Percentiles rank a stretch among this genome's conserved stretches.
These are phyloP conservation scores for Drosophila mauritiana DNA, from an alignment of 1,140 invertebrate species.

Conservation along the genomic window DNA sequence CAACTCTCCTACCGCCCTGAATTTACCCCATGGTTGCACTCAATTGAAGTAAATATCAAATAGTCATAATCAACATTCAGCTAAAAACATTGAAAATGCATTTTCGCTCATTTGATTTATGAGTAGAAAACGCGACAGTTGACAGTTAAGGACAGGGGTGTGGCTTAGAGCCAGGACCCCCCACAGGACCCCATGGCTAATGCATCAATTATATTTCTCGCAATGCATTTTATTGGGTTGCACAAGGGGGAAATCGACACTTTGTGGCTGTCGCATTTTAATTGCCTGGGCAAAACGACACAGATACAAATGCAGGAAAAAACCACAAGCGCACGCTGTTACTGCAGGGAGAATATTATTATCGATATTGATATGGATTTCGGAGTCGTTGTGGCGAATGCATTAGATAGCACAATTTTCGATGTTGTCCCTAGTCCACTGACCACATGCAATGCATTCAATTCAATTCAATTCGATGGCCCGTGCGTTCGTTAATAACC, in stretches of 20 bases:
- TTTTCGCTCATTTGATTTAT: slow-evolving; percentile 80
- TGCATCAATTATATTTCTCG: slow-evolving; percentile 73
- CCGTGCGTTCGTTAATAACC: slow-evolving; percentile 44
- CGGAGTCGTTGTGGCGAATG: slow-evolving; percentile 30
- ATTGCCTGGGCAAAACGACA: slow-evolving; percentile 54
- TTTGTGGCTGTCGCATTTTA: slow-evolving; percentile 67
- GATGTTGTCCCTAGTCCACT: neutral
- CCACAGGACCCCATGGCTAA: slow-evolving; percentile 57
- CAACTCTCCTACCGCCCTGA: neutral
- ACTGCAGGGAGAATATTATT: slow-evolving; percentile 32
- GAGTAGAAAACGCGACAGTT: slow-evolving; percentile 67
- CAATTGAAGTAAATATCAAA: slow-evolving; percentile 60
- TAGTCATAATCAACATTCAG: slow-evolving; percentile 74
- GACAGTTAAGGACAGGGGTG: slow-evolving; percentile 33
- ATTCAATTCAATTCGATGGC: slow-evolving; percentile 22
- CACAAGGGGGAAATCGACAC: slow-evolving; percentile 36
- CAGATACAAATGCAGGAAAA: slow-evolving; percentile 26
- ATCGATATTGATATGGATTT: slow-evolving; percentile 52
- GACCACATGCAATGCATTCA: slow-evolving; percentile 37
- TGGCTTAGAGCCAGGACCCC: slow-evolving; percentile 1
- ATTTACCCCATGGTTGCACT: neutral
- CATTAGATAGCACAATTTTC: slow-evolving; percentile 34
- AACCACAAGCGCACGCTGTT: slow-evolving; percentile 13
- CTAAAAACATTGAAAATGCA: slow-evolving; percentile 74
- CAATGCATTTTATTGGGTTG: slow-evolving; percentile 45